Base-by-base conservation (phyloP, 2,888 invertebrate genomes). In the Serrognathus titanus region DNA sequence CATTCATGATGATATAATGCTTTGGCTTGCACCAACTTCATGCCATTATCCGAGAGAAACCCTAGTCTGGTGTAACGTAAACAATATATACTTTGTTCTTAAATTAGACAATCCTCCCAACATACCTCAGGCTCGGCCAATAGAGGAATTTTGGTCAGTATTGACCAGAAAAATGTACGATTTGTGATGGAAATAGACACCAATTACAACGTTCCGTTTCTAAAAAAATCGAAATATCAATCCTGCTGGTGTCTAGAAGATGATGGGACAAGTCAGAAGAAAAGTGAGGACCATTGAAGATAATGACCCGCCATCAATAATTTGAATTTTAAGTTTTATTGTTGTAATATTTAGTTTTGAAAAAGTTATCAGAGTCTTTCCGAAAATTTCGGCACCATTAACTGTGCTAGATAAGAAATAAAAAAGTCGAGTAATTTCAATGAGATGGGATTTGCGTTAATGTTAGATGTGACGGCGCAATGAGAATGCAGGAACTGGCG, bases 401-500 rank as follows among this genome's bases (percentile, higher is more conserved):
- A 31, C 24, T 31, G 24, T 31, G 24, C 24, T 5, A 7, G 24
- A 31, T 31, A 31, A 31, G 24, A 31, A 31, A 7, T 31, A 31
- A 31, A 31, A 31, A 31, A 31, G 6, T 31, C 6, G 24, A 31
- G 24, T 31, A 31, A 31, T 31, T 31, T 31, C 24, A 31, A 31
- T 31, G 24, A 31, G 24, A 31, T 31, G 24, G 24, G 24, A 31
- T 31, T 31, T 31, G 24, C 24, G 2, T 31, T 31, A 31, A 31
- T 31, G 24, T 31, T 31, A 31, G 7, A 31, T 31, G 3, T 31
- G 24, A 31, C 6, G 24, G 24, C 24, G 24, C 24, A 31, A 31
- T 11, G 12, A 1, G 43, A 56, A 57, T 62, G 60, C 58, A 54
- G 53, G 51, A 53, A 55, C 55, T 54, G 50, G 31, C 31, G 49